Evolutionary conservation across 2,797 vertebrate genomes (phyloP).

Genomic region (Alfaro cultratus): DNA sequence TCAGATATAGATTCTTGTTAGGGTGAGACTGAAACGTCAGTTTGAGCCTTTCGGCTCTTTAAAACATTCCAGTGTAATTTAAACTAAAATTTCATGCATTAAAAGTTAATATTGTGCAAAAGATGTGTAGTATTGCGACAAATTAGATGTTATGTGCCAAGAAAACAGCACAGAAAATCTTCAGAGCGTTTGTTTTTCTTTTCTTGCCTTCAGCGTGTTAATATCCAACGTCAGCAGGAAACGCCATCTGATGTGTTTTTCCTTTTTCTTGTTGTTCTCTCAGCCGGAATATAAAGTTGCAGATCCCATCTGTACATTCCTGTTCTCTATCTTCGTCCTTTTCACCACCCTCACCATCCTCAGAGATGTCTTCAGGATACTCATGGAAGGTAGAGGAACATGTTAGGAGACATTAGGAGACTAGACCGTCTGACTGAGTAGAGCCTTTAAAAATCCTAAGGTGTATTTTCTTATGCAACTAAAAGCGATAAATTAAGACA

Average conservation of each 20-base stretch:
- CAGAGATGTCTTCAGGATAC: conserved; percentile 91
- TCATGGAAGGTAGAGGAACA: conserved; percentile 90
- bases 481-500: neutral
- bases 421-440: neutral
- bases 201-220: conserved; percentile 12
- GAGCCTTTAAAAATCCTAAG: neutral
- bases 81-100: neutral
- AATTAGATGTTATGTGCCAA: neutral
- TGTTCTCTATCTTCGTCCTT: conserved; percentile 94
- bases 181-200: neutral
- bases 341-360: conserved; percentile 93
- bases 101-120: neutral
- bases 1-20: conserved; percentile 69
- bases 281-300: conserved; percentile 96
- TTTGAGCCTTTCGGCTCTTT: neutral
- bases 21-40: conserved; percentile 30
- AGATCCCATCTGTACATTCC: conserved; percentile 95
- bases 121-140: neutral
- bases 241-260: conserved; percentile 52
- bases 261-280: conserved; percentile 37
- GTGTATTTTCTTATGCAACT: neutral
- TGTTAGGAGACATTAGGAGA: neutral
- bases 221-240: conserved; percentile 26
- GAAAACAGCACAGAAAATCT: neutral
- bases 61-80: neutral